Evolutionary conservation across 1,140 invertebrate genomes (phyloP), one percentile per base, ranked within the genome.

Genomic region (Hetaerina americana): DNA sequence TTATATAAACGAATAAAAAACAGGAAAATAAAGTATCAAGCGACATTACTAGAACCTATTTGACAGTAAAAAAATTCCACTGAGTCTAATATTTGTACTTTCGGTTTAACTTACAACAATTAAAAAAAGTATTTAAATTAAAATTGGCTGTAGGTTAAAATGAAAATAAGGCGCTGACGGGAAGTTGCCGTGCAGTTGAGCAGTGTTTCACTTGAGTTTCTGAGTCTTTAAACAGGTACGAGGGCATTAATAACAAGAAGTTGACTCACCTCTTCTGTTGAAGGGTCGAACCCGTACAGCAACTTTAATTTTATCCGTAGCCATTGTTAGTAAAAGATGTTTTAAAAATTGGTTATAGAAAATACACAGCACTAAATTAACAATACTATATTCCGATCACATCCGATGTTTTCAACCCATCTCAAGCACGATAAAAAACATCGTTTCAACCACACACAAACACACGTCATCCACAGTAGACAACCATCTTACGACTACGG

Each of bases 221-320:
- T n/a, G n/a, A n/a, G n/a, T n/a, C n/a, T n/a, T n/a, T n/a, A n/a
- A n/a, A n/a, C n/a, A n/a, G 57, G 22, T 57, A 71, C 15, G 68
- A 72, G 31, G 74, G 73, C 22, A 70, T 66, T 18, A 71, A 70
- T 24, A 27, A 57, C 26, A 26, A 49, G 25, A 70, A 71, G 26
- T 71, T 71, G 67, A 73, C 88, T 86, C 87, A 96, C 95, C 95
- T 90, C 95, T 87, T 77, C 93, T 89, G 87, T 95, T 97, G 83
- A 97, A 94, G 79, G 95, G 95, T 82, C 95, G 89, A 79, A 98
- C 94, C 81, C 95, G 88, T 76, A 98, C 94, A 77, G 94, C 95
- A 76, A 98, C 95, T 87, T 95, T 95, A 79, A 98, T 95, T 88
- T 97, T 97, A 88, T 92, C 90, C 83, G 89, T 89, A 79, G 90